These are phyloP conservation scores for Achlya flavicornis DNA, from an alignment of 2,888 invertebrate species.

Conservation along the genomic window DNA sequence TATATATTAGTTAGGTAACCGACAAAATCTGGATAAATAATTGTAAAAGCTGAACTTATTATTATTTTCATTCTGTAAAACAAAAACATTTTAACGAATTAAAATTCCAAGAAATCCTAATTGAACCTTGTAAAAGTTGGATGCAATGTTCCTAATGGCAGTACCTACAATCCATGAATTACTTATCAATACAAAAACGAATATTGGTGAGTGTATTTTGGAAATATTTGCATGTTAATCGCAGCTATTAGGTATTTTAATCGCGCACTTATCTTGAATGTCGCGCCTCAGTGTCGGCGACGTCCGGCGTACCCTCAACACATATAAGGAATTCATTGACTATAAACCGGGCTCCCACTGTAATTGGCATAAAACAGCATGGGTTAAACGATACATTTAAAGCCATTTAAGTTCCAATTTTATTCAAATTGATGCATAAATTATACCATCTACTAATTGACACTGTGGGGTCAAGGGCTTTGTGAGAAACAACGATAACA, in stretches of 20 bases:
- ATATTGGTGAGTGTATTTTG: slow-evolving; percentile 26
- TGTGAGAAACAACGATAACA: background rate
- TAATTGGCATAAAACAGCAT: slow-evolving; percentile 41
- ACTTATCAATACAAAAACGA: slow-evolving; percentile 22
- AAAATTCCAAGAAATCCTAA: too few species aligned
- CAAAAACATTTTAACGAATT: too few species aligned
- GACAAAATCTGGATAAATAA: too few species aligned
- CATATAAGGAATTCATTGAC: slow-evolving; percentile 44
- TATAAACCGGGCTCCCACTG: slow-evolving; percentile 46
- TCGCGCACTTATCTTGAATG: slow-evolving; percentile 40
- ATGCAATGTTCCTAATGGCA: too few species aligned
- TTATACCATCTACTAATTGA: slow-evolving; percentile 8
- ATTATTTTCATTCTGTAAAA: too few species aligned
- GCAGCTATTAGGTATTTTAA: slow-evolving; percentile 39
- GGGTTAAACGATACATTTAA: slow-evolving; percentile 34
- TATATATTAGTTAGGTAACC: too few species aligned
- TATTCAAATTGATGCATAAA: slow-evolving; percentile 27
- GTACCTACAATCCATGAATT: slow-evolving; percentile 18
- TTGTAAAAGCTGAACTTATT: too few species aligned
- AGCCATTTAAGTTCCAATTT: slow-evolving; percentile 29
- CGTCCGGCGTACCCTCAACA: slow-evolving; percentile 19
- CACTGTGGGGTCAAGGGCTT: background rate
- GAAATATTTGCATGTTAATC: slow-evolving; percentile 47
- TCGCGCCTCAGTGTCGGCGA: slow-evolving; percentile 37
- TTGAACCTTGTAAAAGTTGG: too few species aligned